Conservation (phyloP, 2,113 vertebrate genomes). For the Bagarius yarrelli region DNA sequence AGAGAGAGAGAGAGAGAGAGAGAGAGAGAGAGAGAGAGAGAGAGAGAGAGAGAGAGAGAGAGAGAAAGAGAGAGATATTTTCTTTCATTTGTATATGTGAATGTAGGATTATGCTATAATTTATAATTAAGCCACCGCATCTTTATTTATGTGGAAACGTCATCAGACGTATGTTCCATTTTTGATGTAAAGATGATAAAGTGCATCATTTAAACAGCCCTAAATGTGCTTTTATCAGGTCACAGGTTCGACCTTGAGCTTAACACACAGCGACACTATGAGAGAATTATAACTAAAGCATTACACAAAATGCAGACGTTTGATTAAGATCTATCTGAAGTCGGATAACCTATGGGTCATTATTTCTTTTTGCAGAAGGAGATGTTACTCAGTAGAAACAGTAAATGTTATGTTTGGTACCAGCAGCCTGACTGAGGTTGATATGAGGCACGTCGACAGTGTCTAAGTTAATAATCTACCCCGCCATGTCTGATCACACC, state of each 20-base stretch:
- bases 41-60: constrained; percentile 33
- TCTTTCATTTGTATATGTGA: too few species aligned
- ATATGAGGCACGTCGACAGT: constrained; percentile 33
- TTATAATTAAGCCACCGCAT: neutral
- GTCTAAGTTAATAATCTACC: constrained; percentile 52
- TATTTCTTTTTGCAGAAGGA: neutral
- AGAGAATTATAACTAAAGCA: constrained; percentile 9
- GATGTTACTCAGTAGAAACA: neutral
- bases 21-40: constrained; percentile 46
- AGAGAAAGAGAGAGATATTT: neutral
- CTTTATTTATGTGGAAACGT: neutral
- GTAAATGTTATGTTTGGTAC: constrained; percentile 6
- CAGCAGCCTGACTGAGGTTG: constrained; percentile 28
- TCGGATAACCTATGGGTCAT: too few species aligned
- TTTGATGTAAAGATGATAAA: constrained; percentile 66
- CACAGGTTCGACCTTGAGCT: constrained; percentile 70
- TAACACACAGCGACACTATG: constrained; percentile 27
- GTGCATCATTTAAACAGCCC: constrained; percentile 60
- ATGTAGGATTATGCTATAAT: neutral
- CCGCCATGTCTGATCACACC: constrained; percentile 40
- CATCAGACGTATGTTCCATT: constrained; percentile 57
- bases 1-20: constrained; percentile 43
- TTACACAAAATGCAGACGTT: neutral
- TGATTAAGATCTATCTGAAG: neutral
- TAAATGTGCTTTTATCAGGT: constrained; percentile 57